These are phyloP conservation scores for Drosophila niveifrons DNA, from an alignment of 2,888 invertebrate species.

Conservation along the genomic window DNA sequence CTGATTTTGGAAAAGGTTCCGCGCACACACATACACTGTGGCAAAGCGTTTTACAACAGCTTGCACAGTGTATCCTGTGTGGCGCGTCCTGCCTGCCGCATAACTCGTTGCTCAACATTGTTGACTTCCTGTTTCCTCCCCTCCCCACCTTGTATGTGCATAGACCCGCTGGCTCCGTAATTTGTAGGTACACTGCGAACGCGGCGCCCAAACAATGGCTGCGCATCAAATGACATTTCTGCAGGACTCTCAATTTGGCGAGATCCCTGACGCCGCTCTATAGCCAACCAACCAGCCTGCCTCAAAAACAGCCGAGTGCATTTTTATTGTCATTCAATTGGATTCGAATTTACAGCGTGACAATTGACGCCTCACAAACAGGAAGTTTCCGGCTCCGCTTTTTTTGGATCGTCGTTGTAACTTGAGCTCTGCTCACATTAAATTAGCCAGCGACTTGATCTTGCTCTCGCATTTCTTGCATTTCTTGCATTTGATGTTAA, in stretches of 20 bases:
- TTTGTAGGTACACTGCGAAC: slow-evolving; percentile 75
- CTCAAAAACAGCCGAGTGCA: slow-evolving; percentile 49
- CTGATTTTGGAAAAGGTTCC: slow-evolving; percentile 61
- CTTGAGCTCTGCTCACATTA: slow-evolving; percentile 57
- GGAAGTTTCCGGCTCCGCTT: slow-evolving; percentile 59
- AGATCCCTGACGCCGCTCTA: slow-evolving; percentile 52
- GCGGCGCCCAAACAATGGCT: slow-evolving; percentile 67
- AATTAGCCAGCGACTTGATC: slow-evolving; percentile 74
- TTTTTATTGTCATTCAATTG: slow-evolving; percentile 84
- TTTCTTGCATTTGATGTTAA: slow-evolving; percentile 49
- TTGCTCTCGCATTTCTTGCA: slow-evolving; percentile 39
- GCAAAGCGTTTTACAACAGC: slow-evolving; percentile 82
- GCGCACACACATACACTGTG: slow-evolving; percentile 42
- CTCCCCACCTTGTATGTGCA: slow-evolving; percentile 27
- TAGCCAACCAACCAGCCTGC: slow-evolving; percentile 18
- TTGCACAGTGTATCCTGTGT: slow-evolving; percentile 79
- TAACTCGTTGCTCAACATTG: slow-evolving; percentile 63
- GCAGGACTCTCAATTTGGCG: slow-evolving; percentile 27
- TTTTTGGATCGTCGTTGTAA: slow-evolving; percentile 58
- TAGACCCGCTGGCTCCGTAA: slow-evolving; percentile 51
- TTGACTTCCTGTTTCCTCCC: slow-evolving; percentile 74
- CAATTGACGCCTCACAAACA: slow-evolving; percentile 79
- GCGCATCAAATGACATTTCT: slow-evolving; percentile 80
- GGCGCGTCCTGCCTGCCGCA: slow-evolving; percentile 74
- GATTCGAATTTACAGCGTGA: slow-evolving; percentile 77